Evolutionary conservation across 92 coral and sea anemone species (phyloP), one percentile per base, ranked within the genome.

Genomic region (Plumapathes pennacea): DNA sequence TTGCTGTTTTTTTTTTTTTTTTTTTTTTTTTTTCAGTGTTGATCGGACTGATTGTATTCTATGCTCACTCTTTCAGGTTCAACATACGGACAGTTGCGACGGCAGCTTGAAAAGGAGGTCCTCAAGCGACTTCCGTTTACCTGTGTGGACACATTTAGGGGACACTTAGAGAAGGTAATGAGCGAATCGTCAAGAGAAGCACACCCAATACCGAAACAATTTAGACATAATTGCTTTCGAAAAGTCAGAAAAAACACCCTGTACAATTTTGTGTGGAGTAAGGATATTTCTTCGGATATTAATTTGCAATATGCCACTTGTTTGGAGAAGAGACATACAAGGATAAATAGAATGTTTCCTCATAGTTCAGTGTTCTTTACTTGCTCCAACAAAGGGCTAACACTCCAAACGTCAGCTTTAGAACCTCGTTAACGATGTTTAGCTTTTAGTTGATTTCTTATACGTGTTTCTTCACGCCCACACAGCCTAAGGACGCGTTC

Each of bases 101-200:
- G 88, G 49, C 83, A 85, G 29, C 82, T 89, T 25, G 96, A 81
- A 38, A 67, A 54, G 59, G 90, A 79, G 21, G 84, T 70, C 0
- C 76, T 79, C 45, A 71, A 79, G 17, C 41, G 88, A 25, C 41
- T 92, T 46, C 98, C 98, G 51, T 76, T 92, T 45, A 84, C 96
- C 3, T 84, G 89, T 59, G 89, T 82, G 14, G 98, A 92, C 56
- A 85, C 96, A 21, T 92, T 72, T 57, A 77, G 98, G 32, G 98
- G 98, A 4, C 97, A 92, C 60, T 50, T 92, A 27, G 98, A 92
- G 50, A 91, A 82, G 96, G 98, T 88, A 54, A 59, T 47, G 37
- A 1, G 25, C 12, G 11, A 25, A 22, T 45, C 5, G 3, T n/a
- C n/a, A n/a, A n/a, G n/a, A n/a, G n/a, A n/a, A n/a, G n/a, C n/a